These are phyloP conservation scores for Palythoa grandiflora DNA, from an alignment of 92 coral and sea anemone species.

Conservation along the genomic window DNA sequence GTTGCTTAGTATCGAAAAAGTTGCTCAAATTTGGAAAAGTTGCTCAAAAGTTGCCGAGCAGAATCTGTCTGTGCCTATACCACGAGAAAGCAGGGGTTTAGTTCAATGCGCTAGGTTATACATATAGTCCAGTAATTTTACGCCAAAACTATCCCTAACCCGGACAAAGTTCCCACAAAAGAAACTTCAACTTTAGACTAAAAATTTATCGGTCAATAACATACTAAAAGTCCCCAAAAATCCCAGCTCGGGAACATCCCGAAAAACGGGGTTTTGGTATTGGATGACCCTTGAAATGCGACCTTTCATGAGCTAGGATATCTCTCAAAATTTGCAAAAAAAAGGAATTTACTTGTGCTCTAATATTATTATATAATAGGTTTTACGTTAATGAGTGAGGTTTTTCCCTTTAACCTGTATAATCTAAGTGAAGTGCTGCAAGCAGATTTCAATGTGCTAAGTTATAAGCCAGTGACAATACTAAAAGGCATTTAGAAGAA, in stretches of 20 bases:
- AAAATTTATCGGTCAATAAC: conserved; percentile 15
- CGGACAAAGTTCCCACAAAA: conserved; percentile 38
- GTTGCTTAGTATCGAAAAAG: no score
- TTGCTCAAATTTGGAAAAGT: no score
- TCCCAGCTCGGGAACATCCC: conserved; percentile 16
- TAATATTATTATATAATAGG: no score
- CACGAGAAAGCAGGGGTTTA: no score
- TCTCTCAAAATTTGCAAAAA: background rate
- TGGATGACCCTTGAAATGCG: background rate
- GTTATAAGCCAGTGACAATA: no score
- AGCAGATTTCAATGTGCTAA: no score
- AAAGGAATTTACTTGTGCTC: no score
- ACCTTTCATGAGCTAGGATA: background rate
- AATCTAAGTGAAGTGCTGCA: no score
- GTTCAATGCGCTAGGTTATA: no score
- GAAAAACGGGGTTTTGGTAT: conserved; percentile 8
- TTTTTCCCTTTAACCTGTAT: background rate
- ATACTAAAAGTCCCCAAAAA: conserved; percentile 35
- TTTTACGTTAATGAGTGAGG: background rate
- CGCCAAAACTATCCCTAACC: conserved; percentile 35
- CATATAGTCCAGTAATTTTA: conserved; percentile 35
- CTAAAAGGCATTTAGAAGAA: no score
- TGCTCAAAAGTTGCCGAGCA: no score
- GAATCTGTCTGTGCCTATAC: no score
- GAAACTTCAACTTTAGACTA: conserved; percentile 35